Base-by-base conservation (phyloP, 2,888 invertebrate genomes). In the Thera britannica region DNA sequence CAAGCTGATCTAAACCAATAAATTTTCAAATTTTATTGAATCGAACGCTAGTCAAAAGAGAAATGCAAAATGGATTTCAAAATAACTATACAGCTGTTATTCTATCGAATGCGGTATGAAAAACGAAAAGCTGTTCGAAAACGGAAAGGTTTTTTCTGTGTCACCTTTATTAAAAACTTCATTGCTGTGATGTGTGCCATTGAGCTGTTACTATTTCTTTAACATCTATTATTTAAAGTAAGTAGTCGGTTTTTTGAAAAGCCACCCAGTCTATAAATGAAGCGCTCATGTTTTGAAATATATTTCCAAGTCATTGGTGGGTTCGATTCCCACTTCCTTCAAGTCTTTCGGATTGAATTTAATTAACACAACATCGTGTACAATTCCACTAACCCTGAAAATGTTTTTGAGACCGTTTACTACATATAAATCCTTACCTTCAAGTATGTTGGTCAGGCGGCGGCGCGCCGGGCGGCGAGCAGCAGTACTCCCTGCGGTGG, bases 401-500 rank as follows among this genome's bases (percentile, higher is more conserved):
- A 34, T 62, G 35, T 46, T 59, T 61, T 11, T 64, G 56, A 62
- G 58, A 62, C 49, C 35, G 23, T 52, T 65, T 35, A 11, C 65
- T 62, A 70, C 68, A 72, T 61, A 52, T 72, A 69, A 70, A 73
- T 72, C 72, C 71, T 73, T 71, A 74, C 70, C 71, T 71, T 70
- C 60, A 67, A 70, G 66, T 71, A 12, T 76, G 68, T 75, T 77
- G 70, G 71, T 65, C 86, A 90, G 92, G 91, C 88, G 90, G 90
- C 89, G 89, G 83, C 84, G 86, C 86, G 83, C 87, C 83, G 80
- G 88, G 90, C 92, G 96, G 96, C 73, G 93, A 93, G 94, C 97
- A 98, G 94, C 98, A 98, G 92, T 98, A 98, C 93, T 97, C 98
- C 90, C 95, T 98, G 90, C 96, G 98, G 85, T 98, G 98, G 98